Evolutionary conservation across 2,797 vertebrate genomes (phyloP).

Genomic region (Hemibagrus guttatus): DNA sequence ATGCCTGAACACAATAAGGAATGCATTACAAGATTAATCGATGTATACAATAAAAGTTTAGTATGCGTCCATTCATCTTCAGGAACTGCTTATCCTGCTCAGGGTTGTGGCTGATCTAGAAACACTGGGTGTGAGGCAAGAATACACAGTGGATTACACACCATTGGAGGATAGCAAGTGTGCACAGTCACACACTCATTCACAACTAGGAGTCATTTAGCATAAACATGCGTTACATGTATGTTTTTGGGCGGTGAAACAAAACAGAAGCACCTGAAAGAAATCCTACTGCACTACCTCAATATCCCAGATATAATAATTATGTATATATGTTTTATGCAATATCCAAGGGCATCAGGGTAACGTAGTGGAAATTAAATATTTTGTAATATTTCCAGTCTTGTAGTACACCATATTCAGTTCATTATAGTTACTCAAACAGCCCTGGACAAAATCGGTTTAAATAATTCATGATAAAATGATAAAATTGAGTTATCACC

Average conservation of each 20-base stretch:
- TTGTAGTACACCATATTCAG: not conserved
- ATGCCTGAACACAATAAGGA: conserved; percentile 72
- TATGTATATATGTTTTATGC: not conserved
- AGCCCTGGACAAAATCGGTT: not conserved
- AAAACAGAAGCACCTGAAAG: not conserved
- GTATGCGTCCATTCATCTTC: not conserved
- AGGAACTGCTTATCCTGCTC: not conserved
- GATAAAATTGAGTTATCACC: not conserved
- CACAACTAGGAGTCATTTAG: not conserved
- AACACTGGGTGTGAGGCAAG: not conserved
- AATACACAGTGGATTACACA: not conserved
- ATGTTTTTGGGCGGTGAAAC: not conserved
- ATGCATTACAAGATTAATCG: not conserved
- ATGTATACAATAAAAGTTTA: not conserved
- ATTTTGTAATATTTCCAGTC: not conserved
- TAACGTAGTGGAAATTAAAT: not conserved
- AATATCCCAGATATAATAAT: not conserved
- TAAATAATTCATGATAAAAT: not conserved
- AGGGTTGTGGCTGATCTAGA: not conserved
- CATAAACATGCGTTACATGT: not conserved
- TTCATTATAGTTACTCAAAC: not conserved
- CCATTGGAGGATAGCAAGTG: not conserved
- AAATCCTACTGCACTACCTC: not conserved
- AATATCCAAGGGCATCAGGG: not conserved
- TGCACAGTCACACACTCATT: not conserved